Percentiles rank a stretch among this genome's conserved stretches.
These are phyloP conservation scores for Pitta sordida DNA, from an alignment of 2,113 vertebrate species.

Conservation along the genomic window DNA sequence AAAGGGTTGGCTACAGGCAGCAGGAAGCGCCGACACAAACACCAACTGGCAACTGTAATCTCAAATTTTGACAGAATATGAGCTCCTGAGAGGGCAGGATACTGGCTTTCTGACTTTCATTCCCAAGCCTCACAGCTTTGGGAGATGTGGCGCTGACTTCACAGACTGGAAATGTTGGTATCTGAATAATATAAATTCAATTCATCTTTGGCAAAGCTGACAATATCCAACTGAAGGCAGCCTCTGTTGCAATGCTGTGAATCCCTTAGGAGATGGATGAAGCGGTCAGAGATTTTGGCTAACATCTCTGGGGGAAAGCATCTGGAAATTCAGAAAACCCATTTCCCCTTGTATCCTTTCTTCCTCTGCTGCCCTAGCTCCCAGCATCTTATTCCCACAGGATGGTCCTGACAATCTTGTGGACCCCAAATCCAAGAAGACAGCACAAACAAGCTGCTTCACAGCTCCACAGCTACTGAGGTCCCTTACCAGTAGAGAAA, in stretches of 20 bases:
- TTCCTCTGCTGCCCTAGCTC: background rate
- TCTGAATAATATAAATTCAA: background rate
- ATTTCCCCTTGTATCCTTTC: background rate
- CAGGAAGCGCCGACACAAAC: too few relatives aligned
- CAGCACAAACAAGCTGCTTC: background rate
- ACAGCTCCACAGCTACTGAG: fast-evolving
- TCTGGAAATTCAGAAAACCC: background rate
- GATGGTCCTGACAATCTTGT: background rate
- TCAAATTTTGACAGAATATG: background rate
- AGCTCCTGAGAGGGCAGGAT: background rate
- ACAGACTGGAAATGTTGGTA: background rate
- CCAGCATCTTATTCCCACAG: background rate
- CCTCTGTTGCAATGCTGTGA: fast-evolving
- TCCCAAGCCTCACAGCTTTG: background rate
- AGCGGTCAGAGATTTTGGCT: background rate
- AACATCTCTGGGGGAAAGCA: background rate
- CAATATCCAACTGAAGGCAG: background rate
- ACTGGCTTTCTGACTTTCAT: background rate
- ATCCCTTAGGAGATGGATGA: background rate
- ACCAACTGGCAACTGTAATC: background rate
- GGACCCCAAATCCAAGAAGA: background rate
- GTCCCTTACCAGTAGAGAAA: background rate
- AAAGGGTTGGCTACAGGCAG: too few relatives aligned
- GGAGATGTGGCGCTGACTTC: background rate
- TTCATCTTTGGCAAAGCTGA: background rate